These are phyloP conservation scores for Eupithecia centaureata DNA, from an alignment of 2,888 invertebrate species.

Conservation along the genomic window DNA sequence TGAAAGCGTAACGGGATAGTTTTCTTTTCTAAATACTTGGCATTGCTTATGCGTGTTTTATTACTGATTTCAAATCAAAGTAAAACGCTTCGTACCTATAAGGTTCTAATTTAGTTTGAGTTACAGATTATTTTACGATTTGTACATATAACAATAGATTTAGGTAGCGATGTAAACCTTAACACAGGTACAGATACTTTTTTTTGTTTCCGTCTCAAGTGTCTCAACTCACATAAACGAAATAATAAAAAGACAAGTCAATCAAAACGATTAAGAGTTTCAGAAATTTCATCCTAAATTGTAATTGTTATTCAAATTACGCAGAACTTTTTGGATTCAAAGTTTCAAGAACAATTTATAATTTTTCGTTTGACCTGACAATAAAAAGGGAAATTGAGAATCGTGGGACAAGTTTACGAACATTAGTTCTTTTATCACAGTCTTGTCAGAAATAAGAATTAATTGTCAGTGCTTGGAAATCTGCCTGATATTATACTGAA, in stretches of 20 bases:
- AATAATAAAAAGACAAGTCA: slow-evolving; percentile 5
- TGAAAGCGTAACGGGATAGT: slow-evolving; percentile 77
- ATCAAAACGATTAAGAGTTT: slow-evolving; percentile 9
- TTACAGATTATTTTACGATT: not conserved
- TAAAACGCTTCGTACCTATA: not conserved
- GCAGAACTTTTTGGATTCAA: slow-evolving; percentile 11
- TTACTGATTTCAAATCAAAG: slow-evolving; percentile 2
- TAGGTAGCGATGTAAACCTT: not conserved
- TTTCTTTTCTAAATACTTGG: slow-evolving; percentile 52
- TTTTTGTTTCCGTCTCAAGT: no score
- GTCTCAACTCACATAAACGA: not conserved
- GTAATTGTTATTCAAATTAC: slow-evolving; percentile 12
- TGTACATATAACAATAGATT: not conserved
- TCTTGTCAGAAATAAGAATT: not conserved
- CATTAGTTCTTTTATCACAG: not conserved
- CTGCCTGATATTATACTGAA: not conserved
- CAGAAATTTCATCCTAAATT: not conserved
- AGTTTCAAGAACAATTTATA: not conserved
- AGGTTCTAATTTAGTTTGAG: not conserved
- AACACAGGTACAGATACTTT: no score
- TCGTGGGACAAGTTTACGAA: not conserved
- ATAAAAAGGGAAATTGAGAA: not conserved
- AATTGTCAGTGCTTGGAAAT: no score
- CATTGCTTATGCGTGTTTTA: slow-evolving; percentile 19
- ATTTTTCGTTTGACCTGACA: slow-evolving; percentile 13